These are phyloP conservation scores for Pristionchus entomophagus DNA, from an alignment of 2,888 invertebrate genomes.

Conservation along the genomic window DNA sequence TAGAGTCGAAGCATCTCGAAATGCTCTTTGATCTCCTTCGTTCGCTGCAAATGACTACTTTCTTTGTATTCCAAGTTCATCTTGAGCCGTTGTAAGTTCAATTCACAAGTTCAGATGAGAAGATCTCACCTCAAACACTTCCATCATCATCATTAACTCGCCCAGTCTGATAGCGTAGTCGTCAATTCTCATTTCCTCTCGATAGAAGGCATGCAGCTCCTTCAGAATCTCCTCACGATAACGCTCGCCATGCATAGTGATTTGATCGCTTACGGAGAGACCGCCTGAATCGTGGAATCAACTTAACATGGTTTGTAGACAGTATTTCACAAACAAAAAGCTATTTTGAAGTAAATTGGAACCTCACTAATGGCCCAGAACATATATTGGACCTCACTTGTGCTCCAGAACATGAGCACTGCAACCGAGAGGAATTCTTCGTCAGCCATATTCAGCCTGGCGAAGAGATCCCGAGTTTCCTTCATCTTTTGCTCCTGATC, in stretches of 20 bases:
- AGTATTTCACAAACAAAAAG: no score
- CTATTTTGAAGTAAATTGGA: no score
- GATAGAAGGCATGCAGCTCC: neutral
- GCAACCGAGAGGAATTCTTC: neutral
- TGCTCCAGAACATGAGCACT: neutral
- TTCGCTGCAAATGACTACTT: neutral
- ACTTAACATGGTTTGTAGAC: no score
- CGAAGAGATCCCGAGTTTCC: neutral
- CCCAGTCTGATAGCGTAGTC: constrained; percentile 2
- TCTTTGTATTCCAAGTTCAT: no score
- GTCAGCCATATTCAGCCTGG: neutral
- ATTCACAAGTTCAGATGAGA: no score
- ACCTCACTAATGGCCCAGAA: no score
- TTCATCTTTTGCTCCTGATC: neutral
- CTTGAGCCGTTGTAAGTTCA: no score
- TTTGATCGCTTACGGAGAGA: neutral
- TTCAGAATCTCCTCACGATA: neutral
- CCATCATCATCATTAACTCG: constrained; percentile 8
- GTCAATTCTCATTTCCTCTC: neutral
- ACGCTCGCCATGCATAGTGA: neutral
- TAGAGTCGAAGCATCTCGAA: neutral
- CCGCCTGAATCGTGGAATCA: no score
- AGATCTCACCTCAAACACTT: neutral
- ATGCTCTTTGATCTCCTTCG: neutral
- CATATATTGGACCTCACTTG: no score